phyloP scores from a whole-genome alignment of 2,888 invertebrate genomes.

The Agonum fuliginosum region DNA sequence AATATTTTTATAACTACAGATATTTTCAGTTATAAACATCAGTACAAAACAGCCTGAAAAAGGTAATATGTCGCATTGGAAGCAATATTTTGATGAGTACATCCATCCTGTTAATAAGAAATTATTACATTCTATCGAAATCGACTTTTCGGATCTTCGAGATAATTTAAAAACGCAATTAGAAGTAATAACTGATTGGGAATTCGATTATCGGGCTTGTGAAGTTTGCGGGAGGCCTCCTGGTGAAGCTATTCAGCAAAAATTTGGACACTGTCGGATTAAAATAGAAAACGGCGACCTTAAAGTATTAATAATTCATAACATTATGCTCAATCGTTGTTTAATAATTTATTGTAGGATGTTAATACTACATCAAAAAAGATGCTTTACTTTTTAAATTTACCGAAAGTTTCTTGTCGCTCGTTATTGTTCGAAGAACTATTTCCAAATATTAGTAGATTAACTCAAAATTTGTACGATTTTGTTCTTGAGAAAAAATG shows the following conservation, averaged over 20 bases:
- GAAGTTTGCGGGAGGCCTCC: conserved; percentile 72
- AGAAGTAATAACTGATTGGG: conserved; percentile 75
- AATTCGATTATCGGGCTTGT: conserved; percentile 74
- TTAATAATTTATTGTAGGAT: background rate
- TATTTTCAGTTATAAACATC: conserved; percentile 28
- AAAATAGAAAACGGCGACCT: conserved; percentile 66
- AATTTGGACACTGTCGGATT: conserved; percentile 74
- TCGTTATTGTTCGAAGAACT: conserved; percentile 71
- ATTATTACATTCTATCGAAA: conserved; percentile 71
- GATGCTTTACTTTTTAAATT: conserved; percentile 39
- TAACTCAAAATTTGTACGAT: conserved; percentile 73
- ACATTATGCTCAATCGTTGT: background rate
- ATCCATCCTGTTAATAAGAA: conserved; percentile 73
- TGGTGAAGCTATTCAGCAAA: conserved; percentile 71
- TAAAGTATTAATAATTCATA: conserved; percentile 10
- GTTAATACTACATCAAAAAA: background rate
- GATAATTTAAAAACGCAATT: conserved; percentile 71
- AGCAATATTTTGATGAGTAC: conserved; percentile 72
- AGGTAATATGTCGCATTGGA: conserved; percentile 74
- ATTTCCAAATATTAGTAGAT: conserved; percentile 73
- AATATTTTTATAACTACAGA: background rate
- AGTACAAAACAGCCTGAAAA: conserved; percentile 65
- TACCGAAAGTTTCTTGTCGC: conserved; percentile 70
- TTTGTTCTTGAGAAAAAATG: conserved; percentile 72
- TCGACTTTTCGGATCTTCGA: conserved; percentile 71